Conservation (phyloP, 2,797 vertebrate genomes). For the Cichlasoma orientale region DNA sequence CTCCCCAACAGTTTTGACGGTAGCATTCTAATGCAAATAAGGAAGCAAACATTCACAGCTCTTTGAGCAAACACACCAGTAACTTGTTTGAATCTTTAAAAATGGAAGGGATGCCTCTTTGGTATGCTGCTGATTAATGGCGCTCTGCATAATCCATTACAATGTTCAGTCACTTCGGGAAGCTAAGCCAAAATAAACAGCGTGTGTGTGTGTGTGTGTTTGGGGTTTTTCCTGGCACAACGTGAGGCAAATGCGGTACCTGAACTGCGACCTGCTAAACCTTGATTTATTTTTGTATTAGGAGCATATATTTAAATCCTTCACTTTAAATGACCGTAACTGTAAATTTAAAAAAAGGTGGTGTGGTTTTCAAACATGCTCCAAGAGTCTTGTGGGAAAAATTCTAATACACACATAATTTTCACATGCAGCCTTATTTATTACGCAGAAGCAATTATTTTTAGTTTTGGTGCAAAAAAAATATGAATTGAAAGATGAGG, state of each 20-base stretch:
- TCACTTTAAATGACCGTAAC: neutral
- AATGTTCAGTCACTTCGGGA: slow-evolving; percentile 39
- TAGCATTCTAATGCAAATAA: slow-evolving; percentile 49
- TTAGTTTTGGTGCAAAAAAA: neutral
- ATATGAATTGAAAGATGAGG: neutral
- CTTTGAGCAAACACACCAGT: slow-evolving; percentile 32
- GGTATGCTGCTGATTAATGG: slow-evolving; percentile 60
- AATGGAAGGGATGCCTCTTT: slow-evolving; percentile 19
- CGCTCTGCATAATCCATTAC: slow-evolving; percentile 46
- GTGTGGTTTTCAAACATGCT: neutral
- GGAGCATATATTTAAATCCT: neutral
- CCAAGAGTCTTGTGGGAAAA: neutral
- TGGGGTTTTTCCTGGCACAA: slow-evolving; percentile 24
- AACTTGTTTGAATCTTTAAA: slow-evolving; percentile 36
- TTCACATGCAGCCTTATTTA: neutral
- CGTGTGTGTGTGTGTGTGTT: neutral
- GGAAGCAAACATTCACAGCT: slow-evolving; percentile 52
- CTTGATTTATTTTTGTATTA: slow-evolving; percentile 11
- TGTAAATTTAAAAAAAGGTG: neutral
- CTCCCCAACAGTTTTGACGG: slow-evolving; percentile 30
- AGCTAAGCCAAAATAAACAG: slow-evolving; percentile 48
- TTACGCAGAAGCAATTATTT: neutral
- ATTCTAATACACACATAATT: neutral
- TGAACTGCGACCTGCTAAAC: slow-evolving; percentile 5
- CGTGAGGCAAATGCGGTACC: slow-evolving; percentile 4